Evolutionary conservation across 2,797 vertebrate species (phyloP).

Genomic region (Epinephelus coioides): DNA sequence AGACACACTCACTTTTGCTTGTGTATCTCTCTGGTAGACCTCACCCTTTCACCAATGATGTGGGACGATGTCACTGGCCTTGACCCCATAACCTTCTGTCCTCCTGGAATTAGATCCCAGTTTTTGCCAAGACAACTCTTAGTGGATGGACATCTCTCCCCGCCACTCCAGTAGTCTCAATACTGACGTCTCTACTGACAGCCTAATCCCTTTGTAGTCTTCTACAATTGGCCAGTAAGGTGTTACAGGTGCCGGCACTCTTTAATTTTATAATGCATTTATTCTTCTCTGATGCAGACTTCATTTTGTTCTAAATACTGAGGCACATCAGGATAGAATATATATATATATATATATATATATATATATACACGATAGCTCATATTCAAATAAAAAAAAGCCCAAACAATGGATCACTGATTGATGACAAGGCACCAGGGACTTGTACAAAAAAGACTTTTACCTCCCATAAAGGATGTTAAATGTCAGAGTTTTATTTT

Average conservation of each 20-base stretch:
- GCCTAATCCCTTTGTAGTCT: slow-evolving; percentile 65
- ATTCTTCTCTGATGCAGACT: slow-evolving; percentile 63
- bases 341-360: slow-evolving; percentile 38
- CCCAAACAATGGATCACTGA: slow-evolving; percentile 45
- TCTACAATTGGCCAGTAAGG: slow-evolving; percentile 74
- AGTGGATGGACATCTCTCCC: slow-evolving; percentile 70
- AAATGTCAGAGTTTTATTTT: slow-evolving; percentile 79
- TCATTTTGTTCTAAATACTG: slow-evolving; percentile 46
- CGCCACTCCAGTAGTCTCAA: slow-evolving; percentile 61
- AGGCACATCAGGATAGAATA: slow-evolving; percentile 62
- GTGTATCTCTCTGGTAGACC: slow-evolving; percentile 73
- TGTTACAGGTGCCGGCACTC: slow-evolving; percentile 58
- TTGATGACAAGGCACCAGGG: slow-evolving; percentile 48
- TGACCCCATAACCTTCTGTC: slow-evolving; percentile 62
- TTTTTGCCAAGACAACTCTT: slow-evolving; percentile 59
- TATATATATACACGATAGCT: slow-evolving; percentile 25
- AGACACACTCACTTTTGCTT: slow-evolving; percentile 71
- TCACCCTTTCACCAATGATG: slow-evolving; percentile 71
- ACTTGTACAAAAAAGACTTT: slow-evolving; percentile 67
- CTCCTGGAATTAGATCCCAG: slow-evolving; percentile 61
- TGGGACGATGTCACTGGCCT: slow-evolving; percentile 65
- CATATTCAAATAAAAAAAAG: slow-evolving; percentile 49
- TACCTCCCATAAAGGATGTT: slow-evolving; percentile 60
- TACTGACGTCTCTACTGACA: slow-evolving; percentile 66
- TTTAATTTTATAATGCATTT: slow-evolving; percentile 44